Percentiles rank a stretch among this genome's conserved stretches.
phyloP scores from a whole-genome alignment of 2,888 invertebrate species.

The Endotricha flammealis region DNA sequence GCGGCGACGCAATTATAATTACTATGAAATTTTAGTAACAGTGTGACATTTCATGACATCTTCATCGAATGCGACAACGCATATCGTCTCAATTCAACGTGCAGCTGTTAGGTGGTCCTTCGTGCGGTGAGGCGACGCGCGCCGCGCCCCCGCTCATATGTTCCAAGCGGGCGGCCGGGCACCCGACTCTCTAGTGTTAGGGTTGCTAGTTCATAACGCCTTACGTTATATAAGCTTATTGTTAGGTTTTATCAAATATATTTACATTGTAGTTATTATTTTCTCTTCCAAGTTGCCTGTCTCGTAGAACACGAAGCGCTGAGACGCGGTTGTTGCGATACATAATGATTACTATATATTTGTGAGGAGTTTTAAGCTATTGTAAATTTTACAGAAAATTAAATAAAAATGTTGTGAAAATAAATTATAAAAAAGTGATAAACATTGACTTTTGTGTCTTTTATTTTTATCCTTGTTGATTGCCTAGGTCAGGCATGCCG shows the following conservation, averaged over 20 bases:
- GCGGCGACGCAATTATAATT: too few relatives aligned
- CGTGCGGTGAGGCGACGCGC: slow-evolving; percentile 32
- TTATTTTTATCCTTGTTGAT: slow-evolving; percentile 44
- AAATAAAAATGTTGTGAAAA: slow-evolving; percentile 77
- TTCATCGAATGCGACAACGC: too few relatives aligned
- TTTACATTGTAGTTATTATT: slow-evolving; percentile 54
- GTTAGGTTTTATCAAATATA: slow-evolving; percentile 61
- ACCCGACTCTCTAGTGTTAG: slow-evolving; percentile 64
- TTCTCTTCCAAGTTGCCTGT: slow-evolving; percentile 67
- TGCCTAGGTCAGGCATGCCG: too few relatives aligned
- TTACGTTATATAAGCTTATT: slow-evolving; percentile 63
- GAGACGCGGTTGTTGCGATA: slow-evolving; percentile 55
- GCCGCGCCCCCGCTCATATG: slow-evolving; percentile 63
- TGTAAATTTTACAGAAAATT: slow-evolving; percentile 78
- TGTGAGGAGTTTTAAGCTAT: slow-evolving; percentile 77
- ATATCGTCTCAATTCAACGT: too few relatives aligned
- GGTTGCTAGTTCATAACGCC: slow-evolving; percentile 56
- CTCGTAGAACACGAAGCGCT: slow-evolving; percentile 42
- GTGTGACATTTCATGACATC: too few relatives aligned
- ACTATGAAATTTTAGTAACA: too few relatives aligned
- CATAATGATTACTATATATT: slow-evolving; percentile 63
- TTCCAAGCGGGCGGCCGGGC: slow-evolving; percentile 58
- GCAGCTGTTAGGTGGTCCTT: slow-evolving; percentile 12
- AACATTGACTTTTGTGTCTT: slow-evolving; percentile 58
- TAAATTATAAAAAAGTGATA: slow-evolving; percentile 78